phyloP scores from a whole-genome alignment of 2,113 vertebrate species.

The Clarias batrachus region DNA sequence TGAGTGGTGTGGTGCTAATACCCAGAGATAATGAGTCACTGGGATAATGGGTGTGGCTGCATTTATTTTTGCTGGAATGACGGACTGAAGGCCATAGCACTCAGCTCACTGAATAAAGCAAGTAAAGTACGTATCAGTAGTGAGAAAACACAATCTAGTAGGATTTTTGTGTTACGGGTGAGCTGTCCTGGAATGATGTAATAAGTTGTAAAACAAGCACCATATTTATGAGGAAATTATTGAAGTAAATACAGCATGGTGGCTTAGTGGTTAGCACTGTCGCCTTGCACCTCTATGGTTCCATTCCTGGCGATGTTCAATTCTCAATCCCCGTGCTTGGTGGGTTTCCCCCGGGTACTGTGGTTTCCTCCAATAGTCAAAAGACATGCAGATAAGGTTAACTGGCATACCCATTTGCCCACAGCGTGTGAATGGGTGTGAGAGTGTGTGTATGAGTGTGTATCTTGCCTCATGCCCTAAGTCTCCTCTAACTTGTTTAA shows the following conservation, averaged over 20 bases:
- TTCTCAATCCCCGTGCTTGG: too few relatives aligned
- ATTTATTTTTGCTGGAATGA: slow-evolving; percentile 38
- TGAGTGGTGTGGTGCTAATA: slow-evolving; percentile 4
- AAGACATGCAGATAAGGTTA: too few relatives aligned
- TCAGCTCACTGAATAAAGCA: neutral
- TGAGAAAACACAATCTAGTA: neutral
- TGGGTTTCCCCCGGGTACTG: too few relatives aligned
- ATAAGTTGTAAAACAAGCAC: neutral
- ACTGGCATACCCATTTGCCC: too few relatives aligned
- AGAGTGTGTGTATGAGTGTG: too few relatives aligned
- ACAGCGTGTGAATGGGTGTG: too few relatives aligned
- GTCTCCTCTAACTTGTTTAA: too few relatives aligned
- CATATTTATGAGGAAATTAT: slow-evolving; percentile 9
- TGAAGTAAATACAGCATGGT: neutral
- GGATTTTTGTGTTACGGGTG: neutral
- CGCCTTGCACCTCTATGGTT: too few relatives aligned
- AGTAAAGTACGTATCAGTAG: neutral
- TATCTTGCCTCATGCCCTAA: too few relatives aligned
- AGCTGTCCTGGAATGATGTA: slow-evolving; percentile 3
- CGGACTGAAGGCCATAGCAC: neutral
- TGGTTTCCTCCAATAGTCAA: too few relatives aligned
- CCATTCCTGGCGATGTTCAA: too few relatives aligned
- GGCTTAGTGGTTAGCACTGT: too few relatives aligned
- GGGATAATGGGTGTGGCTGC: slow-evolving; percentile 37
- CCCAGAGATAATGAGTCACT: slow-evolving; percentile 34